phyloP scores from a whole-genome alignment of 2,888 invertebrate genomes.

The Brachyopa scutellaris region DNA sequence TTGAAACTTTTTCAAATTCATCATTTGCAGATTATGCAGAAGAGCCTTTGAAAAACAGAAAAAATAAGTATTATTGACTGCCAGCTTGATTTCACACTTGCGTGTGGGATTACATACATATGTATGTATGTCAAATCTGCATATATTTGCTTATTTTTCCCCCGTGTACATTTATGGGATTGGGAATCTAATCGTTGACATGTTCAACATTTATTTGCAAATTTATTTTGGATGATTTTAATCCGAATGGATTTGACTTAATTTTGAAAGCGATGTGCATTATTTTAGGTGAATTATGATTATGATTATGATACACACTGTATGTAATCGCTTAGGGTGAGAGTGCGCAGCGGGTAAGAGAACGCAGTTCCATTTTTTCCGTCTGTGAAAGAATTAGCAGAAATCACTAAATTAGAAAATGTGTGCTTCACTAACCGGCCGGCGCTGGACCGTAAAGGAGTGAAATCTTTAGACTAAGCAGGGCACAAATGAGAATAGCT shows the following conservation, averaged over 20 bases:
- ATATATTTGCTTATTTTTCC: not conserved
- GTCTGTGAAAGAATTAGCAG: too few species aligned
- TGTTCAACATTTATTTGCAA: slow-evolving; percentile 19
- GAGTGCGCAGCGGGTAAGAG: too few species aligned
- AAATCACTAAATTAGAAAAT: too few species aligned
- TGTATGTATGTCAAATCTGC: not conserved
- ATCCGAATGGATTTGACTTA: slow-evolving; percentile 3
- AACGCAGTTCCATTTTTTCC: too few species aligned
- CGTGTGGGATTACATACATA: slow-evolving; percentile 2
- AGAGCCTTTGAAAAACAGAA: not conserved
- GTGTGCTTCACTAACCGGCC: too few species aligned
- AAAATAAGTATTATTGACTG: slow-evolving; percentile 3
- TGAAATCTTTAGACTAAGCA: too few species aligned
- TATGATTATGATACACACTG: too few species aligned
- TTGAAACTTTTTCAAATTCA: slow-evolving; percentile 12
- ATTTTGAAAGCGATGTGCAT: not conserved
- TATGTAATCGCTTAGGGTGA: too few species aligned
- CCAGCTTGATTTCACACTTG: slow-evolving; percentile 8
- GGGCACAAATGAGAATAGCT: too few species aligned
- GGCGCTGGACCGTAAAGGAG: too few species aligned
- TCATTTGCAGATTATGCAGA: slow-evolving; percentile 6
- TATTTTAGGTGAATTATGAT: too few species aligned
- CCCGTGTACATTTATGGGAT: slow-evolving; percentile 4
- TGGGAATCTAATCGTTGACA: slow-evolving; percentile 15
- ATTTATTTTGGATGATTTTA: slow-evolving; percentile 22